phyloP scores from a whole-genome alignment of 2,888 invertebrate genomes.

The Ametastegia equiseti region DNA sequence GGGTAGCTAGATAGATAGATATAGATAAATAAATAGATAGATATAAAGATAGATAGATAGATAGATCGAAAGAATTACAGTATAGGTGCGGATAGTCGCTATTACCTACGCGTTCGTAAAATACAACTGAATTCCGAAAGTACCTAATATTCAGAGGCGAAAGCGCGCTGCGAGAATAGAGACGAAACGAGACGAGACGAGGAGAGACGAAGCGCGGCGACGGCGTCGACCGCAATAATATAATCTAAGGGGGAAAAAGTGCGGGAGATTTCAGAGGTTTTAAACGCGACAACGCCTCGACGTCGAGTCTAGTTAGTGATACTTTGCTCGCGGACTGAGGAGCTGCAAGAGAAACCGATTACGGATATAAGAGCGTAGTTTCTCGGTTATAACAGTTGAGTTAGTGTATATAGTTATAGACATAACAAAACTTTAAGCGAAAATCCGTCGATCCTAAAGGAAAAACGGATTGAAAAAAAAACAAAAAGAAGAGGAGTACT shows the following conservation, averaged over 20 bases:
- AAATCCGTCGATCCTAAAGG: neutral
- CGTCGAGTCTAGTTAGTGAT: conserved; percentile 25
- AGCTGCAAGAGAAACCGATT: neutral
- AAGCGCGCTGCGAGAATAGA: too few relatives aligned
- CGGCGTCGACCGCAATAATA: too few relatives aligned
- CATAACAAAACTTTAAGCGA: neutral
- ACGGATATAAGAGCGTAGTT: neutral
- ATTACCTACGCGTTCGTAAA: too few relatives aligned
- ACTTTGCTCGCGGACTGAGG: conserved; percentile 8
- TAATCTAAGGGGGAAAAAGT: conserved; percentile 59
- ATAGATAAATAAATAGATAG: too few relatives aligned
- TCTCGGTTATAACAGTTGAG: neutral
- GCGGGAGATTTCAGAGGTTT: conserved; percentile 55
- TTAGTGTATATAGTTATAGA: neutral
- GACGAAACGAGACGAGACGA: neutral
- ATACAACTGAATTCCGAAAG: too few relatives aligned
- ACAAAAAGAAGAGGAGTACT: conserved; percentile 40
- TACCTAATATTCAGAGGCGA: too few relatives aligned
- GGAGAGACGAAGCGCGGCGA: neutral
- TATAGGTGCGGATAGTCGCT: too few relatives aligned
- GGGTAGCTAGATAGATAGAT: neutral
- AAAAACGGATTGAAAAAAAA: neutral
- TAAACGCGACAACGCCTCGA: conserved; percentile 19
- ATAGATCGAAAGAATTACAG: too few relatives aligned
- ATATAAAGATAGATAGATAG: too few relatives aligned